Conservation (phyloP, 2,888 invertebrate genomes). For the Lasioglossum pauxillum region DNA sequence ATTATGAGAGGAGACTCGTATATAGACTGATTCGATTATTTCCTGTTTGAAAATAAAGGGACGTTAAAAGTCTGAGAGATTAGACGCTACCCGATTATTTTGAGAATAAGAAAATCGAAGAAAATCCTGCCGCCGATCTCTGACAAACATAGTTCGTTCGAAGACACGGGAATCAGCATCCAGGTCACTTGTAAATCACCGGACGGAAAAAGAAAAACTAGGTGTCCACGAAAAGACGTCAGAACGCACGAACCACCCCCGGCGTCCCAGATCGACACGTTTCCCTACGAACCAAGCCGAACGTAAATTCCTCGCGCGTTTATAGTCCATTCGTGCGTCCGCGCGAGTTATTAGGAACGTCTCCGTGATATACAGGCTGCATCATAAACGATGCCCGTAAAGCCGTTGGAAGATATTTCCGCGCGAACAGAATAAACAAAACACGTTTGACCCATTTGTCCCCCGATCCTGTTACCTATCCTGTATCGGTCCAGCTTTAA, state of each 20-base stretch:
- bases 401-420: neutral
- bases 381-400: neutral
- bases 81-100: neutral
- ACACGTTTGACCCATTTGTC: neutral
- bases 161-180: neutral
- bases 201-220: neutral
- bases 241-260: neutral
- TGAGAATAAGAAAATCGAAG: neutral
- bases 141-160: neutral
- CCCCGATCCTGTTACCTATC: neutral
- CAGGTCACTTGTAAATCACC: neutral
- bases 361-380: neutral
- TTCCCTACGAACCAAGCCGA: slow-evolving; percentile 1
- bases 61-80: neutral
- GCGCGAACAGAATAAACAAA: neutral
- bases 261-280: neutral
- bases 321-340: neutral
- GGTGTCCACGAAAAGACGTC: neutral
- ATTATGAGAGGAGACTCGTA: neutral
- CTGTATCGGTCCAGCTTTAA: neutral
- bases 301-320: slow-evolving; percentile 5
- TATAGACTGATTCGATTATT: neutral
- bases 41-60: neutral
- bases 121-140: neutral
- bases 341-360: neutral